A percentile compares a stretch with the other conserved stretches of the same genome.
phyloP scores from a whole-genome alignment of 2,797 vertebrate species.

The Phataginus tricuspis region DNA sequence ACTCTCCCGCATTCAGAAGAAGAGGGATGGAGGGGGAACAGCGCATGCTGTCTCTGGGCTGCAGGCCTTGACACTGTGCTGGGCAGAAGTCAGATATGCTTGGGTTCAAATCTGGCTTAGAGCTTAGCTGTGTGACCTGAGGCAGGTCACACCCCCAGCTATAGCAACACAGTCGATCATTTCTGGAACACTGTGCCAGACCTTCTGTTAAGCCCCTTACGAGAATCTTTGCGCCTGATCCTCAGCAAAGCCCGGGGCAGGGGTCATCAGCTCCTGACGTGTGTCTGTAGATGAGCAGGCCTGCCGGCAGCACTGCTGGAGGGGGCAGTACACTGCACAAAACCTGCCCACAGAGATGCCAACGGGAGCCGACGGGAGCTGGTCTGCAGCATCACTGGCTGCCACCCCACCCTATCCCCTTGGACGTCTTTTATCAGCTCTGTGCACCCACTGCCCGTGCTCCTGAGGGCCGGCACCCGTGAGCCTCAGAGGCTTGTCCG shows the following conservation, averaged over 20 bases:
- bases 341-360: neutral
- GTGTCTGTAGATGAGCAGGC: neutral
- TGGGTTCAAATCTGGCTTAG: neutral
- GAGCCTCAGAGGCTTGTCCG: neutral
- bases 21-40: neutral
- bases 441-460: accelerated
- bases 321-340: no score
- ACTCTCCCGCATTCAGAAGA: accelerated
- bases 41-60: accelerated
- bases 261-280: neutral
- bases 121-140: neutral
- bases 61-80: accelerated
- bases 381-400: no score
- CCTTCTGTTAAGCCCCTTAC: neutral
- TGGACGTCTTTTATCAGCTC: accelerated
- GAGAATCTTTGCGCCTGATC: neutral
- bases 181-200: neutral
- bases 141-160: neutral
- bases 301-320: accelerated
- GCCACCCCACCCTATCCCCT: accelerated
- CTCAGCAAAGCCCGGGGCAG: neutral
- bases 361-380: accelerated
- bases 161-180: accelerated
- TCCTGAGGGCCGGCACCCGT: neutral
- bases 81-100: neutral